Percentiles rank a stretch among this genome's conserved stretches.
Evolutionary conservation across 2,113 vertebrate genomes (phyloP).

Genomic region (Coregonus clupeaformis): DNA sequence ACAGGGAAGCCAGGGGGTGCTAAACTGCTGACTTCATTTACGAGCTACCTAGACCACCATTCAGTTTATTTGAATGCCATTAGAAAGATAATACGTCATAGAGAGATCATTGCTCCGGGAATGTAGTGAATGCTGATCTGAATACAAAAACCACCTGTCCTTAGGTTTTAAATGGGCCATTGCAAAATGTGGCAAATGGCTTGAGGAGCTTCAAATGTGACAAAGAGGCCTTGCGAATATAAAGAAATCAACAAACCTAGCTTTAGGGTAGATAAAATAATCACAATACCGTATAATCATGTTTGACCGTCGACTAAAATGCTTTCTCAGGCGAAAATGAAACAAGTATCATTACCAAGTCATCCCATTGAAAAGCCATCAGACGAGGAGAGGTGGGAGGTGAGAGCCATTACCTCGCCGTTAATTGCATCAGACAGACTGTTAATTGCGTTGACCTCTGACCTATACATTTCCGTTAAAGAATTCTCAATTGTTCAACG

Average conservation of each 20-base stretch:
- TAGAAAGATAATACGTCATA: constrained; percentile 24
- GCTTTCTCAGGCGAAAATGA: constrained; percentile 59
- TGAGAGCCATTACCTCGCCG: constrained; percentile 57
- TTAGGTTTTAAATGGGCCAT: background rate
- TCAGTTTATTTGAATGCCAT: background rate
- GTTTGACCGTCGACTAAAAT: constrained; percentile 61
- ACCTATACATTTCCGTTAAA: constrained; percentile 48
- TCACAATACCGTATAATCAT: constrained; percentile 48
- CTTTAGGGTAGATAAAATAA: background rate
- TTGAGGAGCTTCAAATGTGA: background rate
- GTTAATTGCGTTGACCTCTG: constrained; percentile 61
- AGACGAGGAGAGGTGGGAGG: constrained; percentile 46
- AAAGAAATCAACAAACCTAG: background rate
- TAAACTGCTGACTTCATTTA: constrained; percentile 42
- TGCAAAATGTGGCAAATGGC: constrained; percentile 23
- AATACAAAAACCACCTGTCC: constrained; percentile 3
- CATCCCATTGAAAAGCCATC: constrained; percentile 64
- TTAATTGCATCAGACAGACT: constrained; percentile 57
- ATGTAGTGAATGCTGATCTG: constrained; percentile 11
- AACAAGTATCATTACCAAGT: constrained; percentile 58
- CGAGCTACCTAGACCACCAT: constrained; percentile 3
- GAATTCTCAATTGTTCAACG: constrained; percentile 40
- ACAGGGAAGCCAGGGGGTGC: background rate
- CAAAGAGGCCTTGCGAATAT: constrained; percentile 30
- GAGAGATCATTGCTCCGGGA: background rate